phyloP scores from a whole-genome alignment of 2,888 invertebrate species.

The Drosophila mercatorum region DNA sequence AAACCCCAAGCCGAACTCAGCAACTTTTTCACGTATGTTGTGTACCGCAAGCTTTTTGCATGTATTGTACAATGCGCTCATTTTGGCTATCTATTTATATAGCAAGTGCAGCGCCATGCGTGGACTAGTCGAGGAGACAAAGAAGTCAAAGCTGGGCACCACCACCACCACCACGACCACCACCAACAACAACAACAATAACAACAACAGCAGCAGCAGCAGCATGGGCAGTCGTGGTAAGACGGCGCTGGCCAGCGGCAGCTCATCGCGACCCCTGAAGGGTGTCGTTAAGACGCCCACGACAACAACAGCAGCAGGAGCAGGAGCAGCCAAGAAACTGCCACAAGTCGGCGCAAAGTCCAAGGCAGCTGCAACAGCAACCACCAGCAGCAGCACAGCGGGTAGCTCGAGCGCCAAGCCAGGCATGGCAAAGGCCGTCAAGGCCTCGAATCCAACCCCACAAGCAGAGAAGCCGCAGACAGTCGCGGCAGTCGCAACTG shows the following conservation, averaged over 20 bases:
- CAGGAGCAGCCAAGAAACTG: slow-evolving; percentile 46
- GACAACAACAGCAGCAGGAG: slow-evolving; percentile 26
- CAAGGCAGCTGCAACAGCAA: slow-evolving; percentile 46
- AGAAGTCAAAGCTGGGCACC: slow-evolving; percentile 77
- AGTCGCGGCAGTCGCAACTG: slow-evolving; percentile 18
- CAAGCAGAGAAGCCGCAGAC: slow-evolving; percentile 21
- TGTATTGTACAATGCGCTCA: slow-evolving; percentile 47
- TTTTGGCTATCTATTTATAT: slow-evolving; percentile 65
- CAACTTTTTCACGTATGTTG: slow-evolving; percentile 58
- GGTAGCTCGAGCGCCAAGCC: slow-evolving; percentile 8
- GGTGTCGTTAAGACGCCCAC: slow-evolving; percentile 54
- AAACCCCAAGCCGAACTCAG: slow-evolving; percentile 15
- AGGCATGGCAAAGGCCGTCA: slow-evolving; percentile 48
- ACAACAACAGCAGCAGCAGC: slow-evolving; percentile 20
- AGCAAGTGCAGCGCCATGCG: slow-evolving; percentile 72
- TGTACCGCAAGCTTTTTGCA: slow-evolving; percentile 33
- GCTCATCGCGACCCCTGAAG: slow-evolving; percentile 58
- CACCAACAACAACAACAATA: slow-evolving; percentile 63
- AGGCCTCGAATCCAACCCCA: slow-evolving; percentile 70
- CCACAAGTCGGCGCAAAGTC: slow-evolving; percentile 62
- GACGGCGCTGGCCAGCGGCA: slow-evolving; percentile 63
- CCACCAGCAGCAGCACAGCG: slow-evolving; percentile 40
- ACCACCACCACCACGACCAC: slow-evolving; percentile 65
- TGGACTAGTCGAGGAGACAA: slow-evolving; percentile 82
- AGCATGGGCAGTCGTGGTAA: slow-evolving; percentile 38